Conservation (phyloP, 2,888 invertebrate species). For the Polydrusus tereticollis region DNA sequence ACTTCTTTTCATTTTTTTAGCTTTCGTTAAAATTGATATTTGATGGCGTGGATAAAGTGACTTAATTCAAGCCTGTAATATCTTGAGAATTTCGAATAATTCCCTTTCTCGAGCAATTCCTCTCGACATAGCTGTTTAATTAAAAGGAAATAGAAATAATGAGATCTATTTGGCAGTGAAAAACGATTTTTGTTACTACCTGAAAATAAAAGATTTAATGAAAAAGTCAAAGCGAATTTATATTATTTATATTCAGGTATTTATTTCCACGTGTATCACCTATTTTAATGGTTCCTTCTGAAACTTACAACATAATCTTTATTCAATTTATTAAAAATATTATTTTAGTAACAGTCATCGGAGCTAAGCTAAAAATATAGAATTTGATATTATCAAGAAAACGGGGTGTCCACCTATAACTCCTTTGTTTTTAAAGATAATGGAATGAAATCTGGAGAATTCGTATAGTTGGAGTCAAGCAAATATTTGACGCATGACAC, state of each 20-base stretch:
- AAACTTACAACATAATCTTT: too few relatives aligned
- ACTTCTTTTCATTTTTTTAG: not conserved
- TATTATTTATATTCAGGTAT: not conserved
- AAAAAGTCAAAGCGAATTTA: not conserved
- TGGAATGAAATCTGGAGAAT: too few relatives aligned
- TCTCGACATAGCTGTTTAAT: slow-evolving; percentile 8
- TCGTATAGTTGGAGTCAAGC: too few relatives aligned
- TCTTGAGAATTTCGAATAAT: slow-evolving; percentile 9
- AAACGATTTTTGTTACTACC: not conserved
- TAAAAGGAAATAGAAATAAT: slow-evolving; percentile 12
- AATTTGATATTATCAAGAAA: too few relatives aligned
- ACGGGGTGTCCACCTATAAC: too few relatives aligned
- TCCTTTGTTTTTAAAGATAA: too few relatives aligned
- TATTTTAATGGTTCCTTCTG: too few relatives aligned
- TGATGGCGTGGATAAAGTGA: slow-evolving; percentile 5
- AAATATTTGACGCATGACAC: too few relatives aligned
- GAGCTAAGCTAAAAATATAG: too few relatives aligned
- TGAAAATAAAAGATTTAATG: not conserved
- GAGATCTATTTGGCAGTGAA: slow-evolving; percentile 1
- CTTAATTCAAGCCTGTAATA: slow-evolving; percentile 2
- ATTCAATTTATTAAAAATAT: too few relatives aligned
- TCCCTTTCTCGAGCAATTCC: not conserved
- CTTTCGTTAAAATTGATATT: slow-evolving; percentile 3
- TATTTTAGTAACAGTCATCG: too few relatives aligned
- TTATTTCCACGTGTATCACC: too few relatives aligned